phyloP scores from a whole-genome alignment of 1,140 invertebrate genomes.

The Drosophila leontia region DNA sequence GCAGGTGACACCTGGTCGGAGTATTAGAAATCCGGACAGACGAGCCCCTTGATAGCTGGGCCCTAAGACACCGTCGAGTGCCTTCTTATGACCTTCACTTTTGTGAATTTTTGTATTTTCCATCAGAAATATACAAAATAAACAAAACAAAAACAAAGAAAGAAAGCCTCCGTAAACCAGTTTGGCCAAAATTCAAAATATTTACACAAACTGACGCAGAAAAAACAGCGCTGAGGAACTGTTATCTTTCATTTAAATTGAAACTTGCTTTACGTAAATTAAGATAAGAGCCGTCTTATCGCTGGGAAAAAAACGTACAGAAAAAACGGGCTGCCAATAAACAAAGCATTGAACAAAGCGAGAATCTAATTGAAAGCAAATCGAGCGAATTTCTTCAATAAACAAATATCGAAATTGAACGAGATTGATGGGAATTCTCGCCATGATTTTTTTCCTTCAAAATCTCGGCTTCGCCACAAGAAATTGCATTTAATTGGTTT shows the following conservation, averaged over 20 bases:
- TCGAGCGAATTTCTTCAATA: conserved; percentile 25
- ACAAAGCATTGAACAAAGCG: conserved; percentile 27
- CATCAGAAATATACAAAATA: conserved; percentile 2
- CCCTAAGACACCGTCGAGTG: neutral
- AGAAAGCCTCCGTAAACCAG: conserved; percentile 27
- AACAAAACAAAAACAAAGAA: conserved; percentile 2
- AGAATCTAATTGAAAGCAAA: conserved; percentile 44
- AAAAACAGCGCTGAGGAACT: conserved; percentile 20
- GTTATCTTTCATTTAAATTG: conserved; percentile 66
- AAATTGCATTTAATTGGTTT: conserved; percentile 47
- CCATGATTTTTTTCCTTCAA: neutral
- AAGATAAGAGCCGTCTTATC: conserved; percentile 68
- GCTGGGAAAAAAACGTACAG: conserved; percentile 14
- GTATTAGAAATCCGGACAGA: neutral
- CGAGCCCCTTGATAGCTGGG: conserved; percentile 48
- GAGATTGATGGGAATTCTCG: conserved; percentile 17
- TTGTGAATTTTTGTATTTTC: conserved; percentile 15
- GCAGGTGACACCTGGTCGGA: conserved; percentile 10
- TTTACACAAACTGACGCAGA: conserved; percentile 52
- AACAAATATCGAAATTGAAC: conserved; percentile 10
- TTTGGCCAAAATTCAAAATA: conserved; percentile 52
- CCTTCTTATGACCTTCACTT: conserved; percentile 25
- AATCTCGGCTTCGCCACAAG: neutral
- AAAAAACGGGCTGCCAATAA: conserved; percentile 24
- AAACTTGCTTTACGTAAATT: conserved; percentile 64